A percentile compares a stretch with the other conserved stretches of the same genome.
Evolutionary conservation across 2,888 invertebrate species (phyloP).

Genomic region (Phlogophora meticulosa): DNA sequence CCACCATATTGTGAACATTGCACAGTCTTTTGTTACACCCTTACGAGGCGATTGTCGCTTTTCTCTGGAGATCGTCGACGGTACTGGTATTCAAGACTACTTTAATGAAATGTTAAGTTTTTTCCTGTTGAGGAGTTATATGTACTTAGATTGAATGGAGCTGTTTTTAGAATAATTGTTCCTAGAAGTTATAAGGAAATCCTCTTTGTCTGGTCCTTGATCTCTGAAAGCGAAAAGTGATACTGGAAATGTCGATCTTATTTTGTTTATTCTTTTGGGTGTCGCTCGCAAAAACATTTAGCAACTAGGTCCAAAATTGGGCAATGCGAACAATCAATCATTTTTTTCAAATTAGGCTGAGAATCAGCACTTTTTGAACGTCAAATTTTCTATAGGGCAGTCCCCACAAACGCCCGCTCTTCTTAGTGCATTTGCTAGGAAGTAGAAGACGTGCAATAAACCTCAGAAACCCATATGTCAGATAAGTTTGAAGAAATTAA

Average conservation of each 20-base stretch:
- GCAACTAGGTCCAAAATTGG: no score
- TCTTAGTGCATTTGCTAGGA: no score
- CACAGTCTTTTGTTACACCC: constrained; percentile 24
- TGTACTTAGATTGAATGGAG: constrained; percentile 10
- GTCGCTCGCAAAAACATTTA: no score
- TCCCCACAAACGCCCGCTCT: no score
- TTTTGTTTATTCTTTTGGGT: background rate
- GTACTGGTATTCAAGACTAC: constrained; percentile 1
- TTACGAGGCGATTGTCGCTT: constrained; percentile 3
- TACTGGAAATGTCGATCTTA: background rate
- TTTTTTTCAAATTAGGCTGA: no score
- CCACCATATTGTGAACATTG: background rate
- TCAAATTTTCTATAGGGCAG: no score
- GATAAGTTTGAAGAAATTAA: no score
- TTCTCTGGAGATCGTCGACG: constrained; percentile 22
- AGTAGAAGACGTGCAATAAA: no score
- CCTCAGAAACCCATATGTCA: no score
- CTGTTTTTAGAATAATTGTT: constrained; percentile 17
- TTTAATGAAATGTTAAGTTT: constrained; percentile 24
- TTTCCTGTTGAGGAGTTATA: background rate
- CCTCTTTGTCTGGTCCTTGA: background rate
- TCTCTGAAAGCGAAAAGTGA: background rate
- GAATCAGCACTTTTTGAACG: no score
- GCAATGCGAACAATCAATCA: no score
- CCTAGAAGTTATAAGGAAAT: background rate